Evolutionary conservation across 2,113 vertebrate genomes (phyloP), one percentile per base, ranked within the genome.

Genomic region (Campylorhamphus procurvoides): DNA sequence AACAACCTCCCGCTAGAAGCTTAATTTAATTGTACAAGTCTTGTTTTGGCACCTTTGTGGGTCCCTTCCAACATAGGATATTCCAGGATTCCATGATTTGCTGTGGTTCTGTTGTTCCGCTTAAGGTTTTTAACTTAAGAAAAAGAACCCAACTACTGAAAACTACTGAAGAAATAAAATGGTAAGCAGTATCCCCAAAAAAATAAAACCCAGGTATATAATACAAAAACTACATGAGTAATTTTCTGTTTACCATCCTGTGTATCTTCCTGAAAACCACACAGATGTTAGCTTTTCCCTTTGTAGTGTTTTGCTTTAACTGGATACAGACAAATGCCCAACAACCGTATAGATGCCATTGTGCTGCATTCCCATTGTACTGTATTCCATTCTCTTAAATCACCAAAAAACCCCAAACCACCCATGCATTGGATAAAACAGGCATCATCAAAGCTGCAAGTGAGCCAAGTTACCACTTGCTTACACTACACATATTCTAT

Each of bases 381-480:
- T 59, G 6, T n/a, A 55, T 52, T n/a, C 55, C 14, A 4, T 35
- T 56, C 71, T 49, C 86, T 78, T 68, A 44, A 56, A 94, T 35
- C 77, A 62, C 52, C 68, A 55, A 75, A 89, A 90, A 66, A 67
- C 3, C n/a, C 63, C 63, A 62, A 87, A 59, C 50, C 81, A 84
- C 72, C 75, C 85, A 55, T 24, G 50, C 35, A 53, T 33, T 15
- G 56, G 58, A 46, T 76, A 82, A 90, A 96, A 66, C 1, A 85
- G 50, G 78, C 44, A 27, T 39, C 55, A 60, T 63, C 67, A 91
- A 78, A 89, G 52, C 68, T 37, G 18, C 1, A 0, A 87, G 69
- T 3, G 44, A 87, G 73, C 84, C 89, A 87, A 94, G 94, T 81
- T 46, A 53, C 68, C 73, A 78, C 80, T 93, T 94, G 91, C 52